Evolutionary conservation across 2,888 invertebrate species (phyloP).

Genomic region (Orchesella flavescens): DNA sequence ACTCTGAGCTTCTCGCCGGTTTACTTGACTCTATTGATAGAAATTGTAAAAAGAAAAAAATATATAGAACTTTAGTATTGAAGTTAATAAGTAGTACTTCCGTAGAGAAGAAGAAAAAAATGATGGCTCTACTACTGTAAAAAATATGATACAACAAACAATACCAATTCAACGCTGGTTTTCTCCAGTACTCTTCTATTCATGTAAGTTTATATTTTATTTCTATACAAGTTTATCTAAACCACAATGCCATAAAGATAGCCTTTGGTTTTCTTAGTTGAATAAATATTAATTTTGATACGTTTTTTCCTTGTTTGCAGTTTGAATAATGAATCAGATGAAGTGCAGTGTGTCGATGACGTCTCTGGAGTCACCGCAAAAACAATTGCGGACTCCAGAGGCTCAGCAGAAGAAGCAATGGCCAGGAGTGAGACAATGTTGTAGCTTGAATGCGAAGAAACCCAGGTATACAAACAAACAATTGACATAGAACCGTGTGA

Average conservation of each 20-base stretch:
- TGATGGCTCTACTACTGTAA: neutral
- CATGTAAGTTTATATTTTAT: conserved; percentile 63
- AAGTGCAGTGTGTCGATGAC: conserved; percentile 71
- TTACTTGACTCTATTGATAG: conserved; percentile 55
- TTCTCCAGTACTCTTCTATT: conserved; percentile 66
- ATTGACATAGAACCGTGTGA: no score
- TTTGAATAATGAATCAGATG: conserved; percentile 70
- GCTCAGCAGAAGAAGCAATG: conserved; percentile 64
- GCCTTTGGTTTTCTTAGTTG: neutral
- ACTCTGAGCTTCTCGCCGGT: conserved; percentile 66
- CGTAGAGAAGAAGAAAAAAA: neutral
- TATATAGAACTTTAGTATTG: neutral
- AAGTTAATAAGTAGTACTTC: conserved; percentile 31
- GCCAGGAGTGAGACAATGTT: conserved; percentile 60
- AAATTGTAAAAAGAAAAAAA: neutral
- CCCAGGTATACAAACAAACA: conserved; percentile 60
- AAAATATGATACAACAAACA: conserved; percentile 29
- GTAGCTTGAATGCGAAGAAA: conserved; percentile 68
- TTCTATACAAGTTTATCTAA: conserved; percentile 14
- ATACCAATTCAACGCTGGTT: conserved; percentile 37
- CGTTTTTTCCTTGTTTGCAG: conserved; percentile 41
- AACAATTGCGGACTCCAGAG: conserved; percentile 68
- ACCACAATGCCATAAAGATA: no score
- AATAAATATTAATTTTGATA: neutral
- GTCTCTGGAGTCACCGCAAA: conserved; percentile 68